Evolutionary conservation across 1,140 invertebrate genomes (phyloP).

Genomic region (Caerostris extrusa): DNA sequence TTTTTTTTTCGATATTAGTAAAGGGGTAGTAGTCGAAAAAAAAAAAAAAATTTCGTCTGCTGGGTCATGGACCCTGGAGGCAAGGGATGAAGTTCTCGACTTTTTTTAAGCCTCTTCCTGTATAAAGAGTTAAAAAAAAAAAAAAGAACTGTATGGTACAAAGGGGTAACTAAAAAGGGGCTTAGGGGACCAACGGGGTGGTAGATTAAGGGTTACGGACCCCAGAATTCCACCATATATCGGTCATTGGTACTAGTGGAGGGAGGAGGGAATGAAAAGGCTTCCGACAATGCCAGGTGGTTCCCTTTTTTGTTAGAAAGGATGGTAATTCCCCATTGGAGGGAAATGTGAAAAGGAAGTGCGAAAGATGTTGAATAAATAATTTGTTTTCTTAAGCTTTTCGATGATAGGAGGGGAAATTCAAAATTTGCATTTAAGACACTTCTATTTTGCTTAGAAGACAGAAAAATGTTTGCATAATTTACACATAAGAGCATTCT

Average conservation of each 20-base stretch:
- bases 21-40: not conserved
- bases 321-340: not conserved
- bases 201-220: slow-evolving; percentile 35
- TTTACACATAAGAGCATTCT: too few species aligned
- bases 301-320: not conserved
- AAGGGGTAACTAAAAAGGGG: slow-evolving; percentile 5
- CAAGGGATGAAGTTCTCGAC: not conserved
- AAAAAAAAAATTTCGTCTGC: slow-evolving; percentile 19
- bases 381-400: not conserved
- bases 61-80: slow-evolving; percentile 8
- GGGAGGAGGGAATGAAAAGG: slow-evolving; percentile 27
- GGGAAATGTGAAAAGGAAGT: not conserved
- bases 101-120: not conserved
- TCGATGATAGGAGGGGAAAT: too few species aligned
- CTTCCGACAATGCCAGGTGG: slow-evolving; percentile 59
- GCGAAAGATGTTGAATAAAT: not conserved
- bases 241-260: slow-evolving; percentile 65
- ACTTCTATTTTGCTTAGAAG: too few species aligned
- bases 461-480: too few species aligned
- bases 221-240: slow-evolving; percentile 65
- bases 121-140: not conserved
- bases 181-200: not conserved
- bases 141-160: not conserved
- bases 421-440: too few species aligned
- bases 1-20: not conserved